phyloP scores from a whole-genome alignment of 2,888 invertebrate species.

The Patella pellucida region DNA sequence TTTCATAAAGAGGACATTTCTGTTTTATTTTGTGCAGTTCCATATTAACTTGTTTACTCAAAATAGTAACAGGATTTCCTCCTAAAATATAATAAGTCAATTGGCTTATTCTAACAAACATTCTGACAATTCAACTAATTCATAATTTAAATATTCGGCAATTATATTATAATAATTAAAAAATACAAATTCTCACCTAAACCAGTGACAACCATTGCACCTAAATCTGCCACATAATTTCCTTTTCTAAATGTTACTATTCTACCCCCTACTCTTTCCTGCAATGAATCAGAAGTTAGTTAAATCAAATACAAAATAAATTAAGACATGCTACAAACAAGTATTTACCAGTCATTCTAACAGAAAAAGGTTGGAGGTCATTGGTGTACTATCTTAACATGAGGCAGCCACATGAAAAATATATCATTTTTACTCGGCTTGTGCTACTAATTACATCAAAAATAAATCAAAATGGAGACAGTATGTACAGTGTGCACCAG shows the following conservation, averaged over 20 bases:
- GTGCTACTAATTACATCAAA: too few relatives aligned
- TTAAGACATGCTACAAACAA: background rate
- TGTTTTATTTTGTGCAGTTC: slow-evolving; percentile 94
- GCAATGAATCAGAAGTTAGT: slow-evolving; percentile 36
- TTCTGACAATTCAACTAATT: background rate
- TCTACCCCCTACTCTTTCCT: slow-evolving; percentile 95
- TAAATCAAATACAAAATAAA: background rate
- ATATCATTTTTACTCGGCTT: too few relatives aligned
- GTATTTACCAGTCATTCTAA: background rate
- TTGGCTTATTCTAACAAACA: background rate
- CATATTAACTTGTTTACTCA: slow-evolving; percentile 97
- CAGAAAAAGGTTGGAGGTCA: too few relatives aligned
- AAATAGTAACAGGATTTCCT: slow-evolving; percentile 95
- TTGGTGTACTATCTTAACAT: too few relatives aligned
- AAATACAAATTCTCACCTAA: slow-evolving; percentile 72
- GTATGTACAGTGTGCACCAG: too few relatives aligned
- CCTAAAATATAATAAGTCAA: slow-evolving; percentile 61
- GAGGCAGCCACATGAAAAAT: too few relatives aligned
- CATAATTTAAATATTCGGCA: background rate
- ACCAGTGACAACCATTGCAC: slow-evolving; percentile 98
- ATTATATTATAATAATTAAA: background rate
- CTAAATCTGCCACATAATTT: slow-evolving; percentile 82
- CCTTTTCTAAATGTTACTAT: slow-evolving; percentile 96
- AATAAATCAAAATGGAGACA: too few relatives aligned
- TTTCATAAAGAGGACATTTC: slow-evolving; percentile 94